Percentiles rank a stretch among this genome's conserved stretches.
Evolutionary conservation across 2,113 vertebrate species (phyloP).

Genomic region (Plestiodon gilberti): DNA sequence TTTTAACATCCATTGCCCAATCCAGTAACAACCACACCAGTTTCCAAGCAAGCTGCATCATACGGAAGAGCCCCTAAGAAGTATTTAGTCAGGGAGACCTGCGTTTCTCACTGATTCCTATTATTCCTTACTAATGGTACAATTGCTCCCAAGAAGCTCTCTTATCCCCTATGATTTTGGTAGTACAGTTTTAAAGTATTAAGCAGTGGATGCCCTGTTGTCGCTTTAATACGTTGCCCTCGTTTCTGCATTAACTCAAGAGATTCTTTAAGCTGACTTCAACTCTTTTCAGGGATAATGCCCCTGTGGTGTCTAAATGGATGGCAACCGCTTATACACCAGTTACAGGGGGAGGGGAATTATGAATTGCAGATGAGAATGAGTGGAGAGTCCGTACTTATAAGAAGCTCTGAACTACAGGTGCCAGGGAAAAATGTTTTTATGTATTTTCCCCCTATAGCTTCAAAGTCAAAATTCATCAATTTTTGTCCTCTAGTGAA

Average conservation of each 20-base stretch:
- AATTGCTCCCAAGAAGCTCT: background rate
- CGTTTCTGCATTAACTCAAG: constrained; percentile 54
- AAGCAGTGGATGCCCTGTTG: constrained; percentile 5
- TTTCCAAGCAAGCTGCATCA: accelerated
- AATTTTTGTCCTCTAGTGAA: constrained; percentile 32
- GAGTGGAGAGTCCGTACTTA: background rate
- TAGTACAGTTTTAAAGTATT: background rate
- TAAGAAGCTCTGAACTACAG: constrained; percentile 56
- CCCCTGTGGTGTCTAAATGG: constrained; percentile 39
- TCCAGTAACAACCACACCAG: background rate
- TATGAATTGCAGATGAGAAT: constrained; percentile 47
- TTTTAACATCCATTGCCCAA: background rate
- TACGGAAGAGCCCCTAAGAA: background rate
- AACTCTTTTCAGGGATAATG: constrained; percentile 11
- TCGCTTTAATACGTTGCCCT: constrained; percentile 51
- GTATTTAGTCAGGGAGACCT: background rate
- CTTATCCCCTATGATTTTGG: constrained; percentile 29
- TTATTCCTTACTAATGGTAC: constrained; percentile 13
- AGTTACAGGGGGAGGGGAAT: constrained; percentile 18
- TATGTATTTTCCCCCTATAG: constrained; percentile 20
- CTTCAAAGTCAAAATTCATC: constrained; percentile 56
- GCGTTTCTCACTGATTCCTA: background rate
- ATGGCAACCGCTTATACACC: constrained; percentile 43
- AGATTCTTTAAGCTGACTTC: constrained; percentile 46
- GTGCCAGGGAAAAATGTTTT: constrained; percentile 46